Percentiles rank a stretch among this genome's conserved stretches.
These are phyloP conservation scores for Capra hircus DNA, from an alignment of 2,113 vertebrate genomes.

Conservation along the genomic window DNA sequence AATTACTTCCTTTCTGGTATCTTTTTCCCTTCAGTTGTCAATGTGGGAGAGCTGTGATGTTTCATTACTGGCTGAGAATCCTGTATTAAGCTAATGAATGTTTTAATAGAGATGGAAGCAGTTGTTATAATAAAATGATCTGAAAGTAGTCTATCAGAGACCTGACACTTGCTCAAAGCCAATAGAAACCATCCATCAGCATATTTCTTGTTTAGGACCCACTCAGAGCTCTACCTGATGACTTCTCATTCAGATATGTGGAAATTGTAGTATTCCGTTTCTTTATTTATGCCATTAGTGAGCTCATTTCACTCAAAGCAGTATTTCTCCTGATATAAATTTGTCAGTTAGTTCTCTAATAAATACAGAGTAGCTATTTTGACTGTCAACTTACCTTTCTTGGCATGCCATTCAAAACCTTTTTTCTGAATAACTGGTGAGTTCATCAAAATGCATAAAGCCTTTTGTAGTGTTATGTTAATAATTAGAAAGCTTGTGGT, in stretches of 20 bases:
- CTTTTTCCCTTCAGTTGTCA: not conserved
- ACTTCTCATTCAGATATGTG: conserved; percentile 25
- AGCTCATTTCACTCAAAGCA: conserved; percentile 62
- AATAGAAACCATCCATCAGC: not conserved
- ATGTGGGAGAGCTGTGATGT: not conserved
- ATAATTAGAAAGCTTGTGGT: conserved; percentile 59
- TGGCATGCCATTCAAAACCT: conserved; percentile 50
- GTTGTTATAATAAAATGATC: conserved; percentile 36
- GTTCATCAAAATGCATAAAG: conserved; percentile 54
- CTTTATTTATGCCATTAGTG: conserved; percentile 60
- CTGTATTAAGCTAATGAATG: conserved; percentile 17
- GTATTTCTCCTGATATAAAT: conserved; percentile 67
- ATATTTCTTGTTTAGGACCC: not conserved
- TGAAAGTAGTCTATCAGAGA: conserved; percentile 18
- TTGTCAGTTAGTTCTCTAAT: conserved; percentile 75
- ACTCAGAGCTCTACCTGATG: not conserved
- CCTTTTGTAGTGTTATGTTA: not conserved
- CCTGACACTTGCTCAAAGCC: conserved; percentile 33
- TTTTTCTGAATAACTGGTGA: conserved; percentile 70
- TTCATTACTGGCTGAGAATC: conserved; percentile 39
- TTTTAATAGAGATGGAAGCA: not conserved
- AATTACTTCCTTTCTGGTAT: not conserved
- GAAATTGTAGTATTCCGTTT: conserved; percentile 48
- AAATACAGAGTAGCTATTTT: conserved; percentile 69
- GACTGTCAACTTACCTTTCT: conserved; percentile 66